Percentiles rank a stretch among this genome's conserved stretches.
Evolutionary conservation across 2,888 invertebrate species (phyloP).

Genomic region (Eupithecia inturbata): DNA sequence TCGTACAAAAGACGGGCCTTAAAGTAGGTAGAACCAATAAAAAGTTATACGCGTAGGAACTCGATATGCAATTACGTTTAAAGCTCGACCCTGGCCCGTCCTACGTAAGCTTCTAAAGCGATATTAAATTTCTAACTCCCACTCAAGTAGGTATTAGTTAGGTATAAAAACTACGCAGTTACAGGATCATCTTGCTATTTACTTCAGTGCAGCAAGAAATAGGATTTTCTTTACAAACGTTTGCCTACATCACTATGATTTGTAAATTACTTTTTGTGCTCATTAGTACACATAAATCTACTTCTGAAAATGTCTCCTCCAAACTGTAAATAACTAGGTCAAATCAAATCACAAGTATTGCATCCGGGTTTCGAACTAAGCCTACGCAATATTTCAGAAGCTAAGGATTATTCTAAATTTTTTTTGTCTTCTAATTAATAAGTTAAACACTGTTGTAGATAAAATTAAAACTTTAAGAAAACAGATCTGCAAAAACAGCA

Average conservation of each 20-base stretch:
- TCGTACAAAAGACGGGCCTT: too few species aligned
- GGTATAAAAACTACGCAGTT: constrained; percentile 14
- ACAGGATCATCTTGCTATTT: constrained; percentile 14
- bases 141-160: constrained; percentile 13
- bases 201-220: not conserved
- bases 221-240: not conserved
- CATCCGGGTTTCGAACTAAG: not conserved
- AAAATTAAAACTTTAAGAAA: not conserved
- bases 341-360: not conserved
- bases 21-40: not conserved
- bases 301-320: not conserved
- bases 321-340: not conserved
- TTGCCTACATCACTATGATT: not conserved
- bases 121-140: constrained; percentile 28
- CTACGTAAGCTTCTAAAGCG: constrained; percentile 20
- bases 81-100: constrained; percentile 11
- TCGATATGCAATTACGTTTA: constrained; percentile 23
- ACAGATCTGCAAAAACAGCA: not conserved
- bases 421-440: too few species aligned
- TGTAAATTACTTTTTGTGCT: too few species aligned
- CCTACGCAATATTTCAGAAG: not conserved
- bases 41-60: constrained; percentile 4
- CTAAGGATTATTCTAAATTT: not conserved
- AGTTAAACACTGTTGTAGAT: not conserved
- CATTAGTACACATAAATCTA: not conserved